Evolutionary conservation across 1,140 invertebrate species (phyloP), one percentile per base, ranked within the genome.

Genomic region (Macrocentrus cingulum): DNA sequence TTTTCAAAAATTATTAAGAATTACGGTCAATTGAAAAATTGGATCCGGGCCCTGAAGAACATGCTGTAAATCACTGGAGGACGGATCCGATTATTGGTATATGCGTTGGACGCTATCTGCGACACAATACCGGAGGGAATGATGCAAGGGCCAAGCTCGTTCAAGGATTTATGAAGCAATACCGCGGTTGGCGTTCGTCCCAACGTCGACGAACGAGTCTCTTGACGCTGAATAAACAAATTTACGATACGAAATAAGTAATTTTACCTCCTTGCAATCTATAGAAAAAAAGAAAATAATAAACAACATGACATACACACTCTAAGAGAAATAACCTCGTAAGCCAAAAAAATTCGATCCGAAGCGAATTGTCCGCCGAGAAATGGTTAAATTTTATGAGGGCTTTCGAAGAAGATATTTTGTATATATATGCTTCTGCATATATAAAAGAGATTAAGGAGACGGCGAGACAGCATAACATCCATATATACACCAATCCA

Each of bases 151-250:
- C n/a, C 46, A 34, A 49, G 11, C 29, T 49, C 46, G 23, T 20
- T 49, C 25, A 34, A 49, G 46, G 46, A 49, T 49, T 49, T 49
- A 49, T 49, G 46, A 71, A 70, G 72, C 69, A 76, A 76, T 76
- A 76, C 69, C 54, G 63, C 57, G 56, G 36, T 69, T 74, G 74
- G 74, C 72, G 65, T 48, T 61, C 8, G 65, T 56, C 64, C 72
- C 74, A 76, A 54, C 25, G 13, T 51, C 62, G 58, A 51, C 59
- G 59, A 63, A 64, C 54, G 59, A 59, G 61, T 67, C 63, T 61
- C 60, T 65, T 64, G 67, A 69, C 67, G 59, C 64, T 62, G 61
- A 63, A 67, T 67, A 67, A 67, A 69, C 63, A 66, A 69, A 56
- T 52, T 46, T 11, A 13, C 23, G 37, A 22, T 32, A 29, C 48